Evolutionary conservation across 2,888 invertebrate genomes (phyloP), one percentile per base, ranked within the genome.

Genomic region (Euclidia mi): DNA sequence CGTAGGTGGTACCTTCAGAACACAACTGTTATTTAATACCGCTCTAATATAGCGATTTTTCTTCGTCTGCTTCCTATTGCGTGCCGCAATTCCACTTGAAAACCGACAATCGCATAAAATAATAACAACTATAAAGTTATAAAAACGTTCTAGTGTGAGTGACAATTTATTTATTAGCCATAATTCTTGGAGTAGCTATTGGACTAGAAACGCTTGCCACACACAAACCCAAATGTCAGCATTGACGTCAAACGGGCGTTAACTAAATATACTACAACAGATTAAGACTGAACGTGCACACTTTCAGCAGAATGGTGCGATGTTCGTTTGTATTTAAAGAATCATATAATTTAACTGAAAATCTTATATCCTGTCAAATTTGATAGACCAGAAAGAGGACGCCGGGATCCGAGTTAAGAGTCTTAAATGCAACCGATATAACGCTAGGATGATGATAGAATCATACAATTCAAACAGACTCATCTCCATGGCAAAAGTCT

Each of bases 221-320:
- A 59, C 43, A 52, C 43, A 84, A 79, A 79, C 85, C 85, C 81
- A 92, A 94, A 94, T 94, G 92, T 89, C 93, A 92, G 85, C 76
- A 80, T 88, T 94, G 90, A 92, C 93, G 93, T 94, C 93, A 93
- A 67, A 79, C 84, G 88, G 86, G 84, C 84, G 85, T 79, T 74
- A 67, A 82, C 89, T 91, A 90, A 87, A 91, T 88, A 89, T 92
- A 88, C 77, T 68, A 43, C 49, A 48, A 56, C 45, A 49, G 40
- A 46, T 49, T 65, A 58, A 56, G 56, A 56, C 50, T 34, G 41
- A 46, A 14, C 56, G 40, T n/a, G 14, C 35, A 45, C 40, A 40
- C 29, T 14, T 45, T 38, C 32, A 29, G 2, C 48, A 17, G 43
- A 17, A 38, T 7, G n/a, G 28, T 7, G 20, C 20, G 20, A 25